A percentile compares a stretch with the other conserved stretches of the same genome.
phyloP scores from a whole-genome alignment of 2,797 vertebrate genomes.

The Tinamus major region DNA sequence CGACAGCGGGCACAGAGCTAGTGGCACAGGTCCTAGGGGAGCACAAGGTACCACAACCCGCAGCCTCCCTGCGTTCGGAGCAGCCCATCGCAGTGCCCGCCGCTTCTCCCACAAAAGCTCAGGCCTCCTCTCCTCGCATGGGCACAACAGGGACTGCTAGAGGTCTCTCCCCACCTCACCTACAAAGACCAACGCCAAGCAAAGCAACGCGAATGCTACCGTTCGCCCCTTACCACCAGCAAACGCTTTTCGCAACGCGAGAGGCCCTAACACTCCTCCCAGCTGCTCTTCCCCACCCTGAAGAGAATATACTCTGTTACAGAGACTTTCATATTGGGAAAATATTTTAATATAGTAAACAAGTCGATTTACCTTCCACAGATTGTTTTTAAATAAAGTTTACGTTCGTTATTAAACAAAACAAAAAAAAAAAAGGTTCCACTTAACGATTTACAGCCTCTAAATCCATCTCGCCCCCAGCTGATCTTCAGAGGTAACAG shows the following conservation, averaged over 20 bases:
- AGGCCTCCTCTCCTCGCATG: neutral
- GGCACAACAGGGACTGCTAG: neutral
- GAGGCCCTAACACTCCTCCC: neutral
- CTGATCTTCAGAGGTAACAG: slow-evolving; percentile 49
- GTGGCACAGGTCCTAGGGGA: neutral
- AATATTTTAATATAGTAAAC: slow-evolving; percentile 76
- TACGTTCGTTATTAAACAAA: slow-evolving; percentile 60
- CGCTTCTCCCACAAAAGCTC: neutral
- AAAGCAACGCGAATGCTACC: neutral
- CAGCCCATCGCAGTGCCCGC: neutral
- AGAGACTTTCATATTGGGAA: slow-evolving; percentile 65
- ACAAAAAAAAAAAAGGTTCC: neutral
- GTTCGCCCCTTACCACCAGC: accelerated
- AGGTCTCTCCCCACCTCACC: slow-evolving; percentile 27
- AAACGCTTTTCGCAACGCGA: neutral
- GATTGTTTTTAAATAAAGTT: slow-evolving; percentile 63
- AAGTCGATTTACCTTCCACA: slow-evolving; percentile 64
- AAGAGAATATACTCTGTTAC: slow-evolving; percentile 48
- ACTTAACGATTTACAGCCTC: slow-evolving; percentile 54
- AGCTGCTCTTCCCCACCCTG: neutral
- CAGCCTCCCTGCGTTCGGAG: accelerated
- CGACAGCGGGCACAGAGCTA: neutral
- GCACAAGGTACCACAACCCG: accelerated
- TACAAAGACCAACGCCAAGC: neutral
- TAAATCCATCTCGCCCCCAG: slow-evolving; percentile 33